Evolutionary conservation across 2,797 vertebrate genomes (phyloP), one percentile per base, ranked within the genome.

Genomic region (Enteromius fasciolatus): DNA sequence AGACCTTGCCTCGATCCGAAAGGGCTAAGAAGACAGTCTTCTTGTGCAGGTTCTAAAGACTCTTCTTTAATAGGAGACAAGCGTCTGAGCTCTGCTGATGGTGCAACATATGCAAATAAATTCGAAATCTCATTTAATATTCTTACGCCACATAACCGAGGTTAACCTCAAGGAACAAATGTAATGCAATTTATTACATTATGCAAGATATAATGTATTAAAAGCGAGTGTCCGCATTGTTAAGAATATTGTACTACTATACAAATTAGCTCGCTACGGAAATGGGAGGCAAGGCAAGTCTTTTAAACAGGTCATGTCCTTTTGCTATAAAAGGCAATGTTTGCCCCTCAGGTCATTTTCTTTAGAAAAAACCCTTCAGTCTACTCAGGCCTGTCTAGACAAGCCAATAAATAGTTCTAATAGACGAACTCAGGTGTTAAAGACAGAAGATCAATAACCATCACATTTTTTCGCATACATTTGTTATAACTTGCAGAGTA

Each of bases 51-150:
- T 28, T 87, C 84, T 33, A 17, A 69, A 61, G 61, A 46, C 39
- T 93, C 87, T 81, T 91, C 91, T 77, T 87, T 75, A 48, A 92
- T 82, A 74, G 86, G 44, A 84, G 87, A 84, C 78, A 90, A 87
- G 11, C 44, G 57, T 81, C 83, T 84, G 75, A 75, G 63, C 48
- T 84, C 85, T 77, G 1, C 18, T 23, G 20, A 39, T 39, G 6
- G 33, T 23, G 11, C 31, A 39, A 41, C 10, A 28, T 76, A 82
- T 87, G 20, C 61, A 64, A 77, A 10, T 10, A n/a, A 76, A 76
- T 67, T 20, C 0, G 0, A 76, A 23, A 54, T 46, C 4, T 31
- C 6, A 14, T 54, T 25, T 39, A 39, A 52, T 23, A 64, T 67
- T 25, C 5, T 52, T 33, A 54, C 76, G 36, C 20, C 39, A 25